Percentiles rank a stretch among this genome's conserved stretches.
Conservation (phyloP, 2,113 vertebrate genomes). For the Thinocorus orbignyianus region DNA sequence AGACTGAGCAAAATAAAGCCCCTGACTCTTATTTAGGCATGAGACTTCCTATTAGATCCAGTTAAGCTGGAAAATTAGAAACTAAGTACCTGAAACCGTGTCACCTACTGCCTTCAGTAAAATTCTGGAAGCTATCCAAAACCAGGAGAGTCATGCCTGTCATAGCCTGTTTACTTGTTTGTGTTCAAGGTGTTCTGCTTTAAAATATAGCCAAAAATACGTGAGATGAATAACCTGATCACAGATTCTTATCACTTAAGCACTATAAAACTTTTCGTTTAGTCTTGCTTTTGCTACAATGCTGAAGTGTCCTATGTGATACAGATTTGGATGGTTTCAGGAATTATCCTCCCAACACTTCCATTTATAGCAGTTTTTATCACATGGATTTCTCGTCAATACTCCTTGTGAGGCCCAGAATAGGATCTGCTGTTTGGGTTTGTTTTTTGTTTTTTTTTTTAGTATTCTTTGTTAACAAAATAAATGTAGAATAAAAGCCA, state of each 20-base stretch:
- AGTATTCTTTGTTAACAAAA: background rate
- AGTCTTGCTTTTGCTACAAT: background rate
- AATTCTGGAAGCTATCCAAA: background rate
- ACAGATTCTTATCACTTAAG: background rate
- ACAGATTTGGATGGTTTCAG: background rate
- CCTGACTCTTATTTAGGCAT: background rate
- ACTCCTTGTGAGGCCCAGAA: accelerated
- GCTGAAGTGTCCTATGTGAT: accelerated
- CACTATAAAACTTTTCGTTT: background rate
- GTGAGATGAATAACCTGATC: background rate
- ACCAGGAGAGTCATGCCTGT: background rate
- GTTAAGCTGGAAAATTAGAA: background rate
- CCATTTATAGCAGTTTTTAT: background rate
- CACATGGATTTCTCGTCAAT: background rate
- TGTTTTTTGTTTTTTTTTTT: background rate
- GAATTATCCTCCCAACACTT: background rate
- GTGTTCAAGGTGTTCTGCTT: background rate
- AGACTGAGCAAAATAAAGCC: background rate
- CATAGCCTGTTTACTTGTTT: background rate
- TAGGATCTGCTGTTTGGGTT: background rate
- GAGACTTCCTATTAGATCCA: background rate
- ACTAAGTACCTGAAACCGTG: background rate
- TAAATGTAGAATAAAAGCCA: background rate
- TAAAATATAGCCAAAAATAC: background rate
- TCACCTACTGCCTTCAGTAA: background rate